phyloP scores from a whole-genome alignment of 1,140 invertebrate genomes.

The Neodiprion fabricii region DNA sequence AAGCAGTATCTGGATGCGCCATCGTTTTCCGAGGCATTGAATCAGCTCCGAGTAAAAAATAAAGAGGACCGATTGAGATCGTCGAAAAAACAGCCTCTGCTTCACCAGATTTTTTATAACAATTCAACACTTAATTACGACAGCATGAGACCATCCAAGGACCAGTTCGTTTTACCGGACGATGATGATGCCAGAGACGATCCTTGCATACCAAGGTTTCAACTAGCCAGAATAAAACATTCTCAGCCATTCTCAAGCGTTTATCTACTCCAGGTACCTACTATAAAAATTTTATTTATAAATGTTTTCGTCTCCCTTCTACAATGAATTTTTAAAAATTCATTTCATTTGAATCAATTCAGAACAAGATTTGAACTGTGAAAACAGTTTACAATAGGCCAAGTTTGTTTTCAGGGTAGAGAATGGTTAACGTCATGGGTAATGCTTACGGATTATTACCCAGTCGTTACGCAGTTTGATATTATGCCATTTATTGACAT shows the following conservation, averaged over 20 bases:
- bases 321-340: slow-evolving; percentile 4
- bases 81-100: slow-evolving; percentile 15
- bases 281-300: too few relatives aligned
- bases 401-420: slow-evolving; percentile 51
- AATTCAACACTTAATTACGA: slow-evolving; percentile 16
- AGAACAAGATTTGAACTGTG: too few relatives aligned
- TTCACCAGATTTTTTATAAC: slow-evolving; percentile 22
- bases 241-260: slow-evolving; percentile 61
- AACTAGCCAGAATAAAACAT: slow-evolving; percentile 62
- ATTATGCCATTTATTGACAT: slow-evolving; percentile 64
- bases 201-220: slow-evolving; percentile 57
- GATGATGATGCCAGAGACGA: slow-evolving; percentile 34
- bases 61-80: slow-evolving; percentile 12
- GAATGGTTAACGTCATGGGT: slow-evolving; percentile 63
- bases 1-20: slow-evolving; percentile 29
- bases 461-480: slow-evolving; percentile 61
- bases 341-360: not conserved
- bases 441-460: slow-evolving; percentile 52
- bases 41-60: slow-evolving; percentile 28
- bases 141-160: slow-evolving; percentile 13
- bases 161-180: slow-evolving; percentile 23
- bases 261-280: slow-evolving; percentile 59
- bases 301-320: too few relatives aligned
- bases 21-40: slow-evolving; percentile 29
- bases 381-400: not conserved